Base-by-base conservation (phyloP, 2,888 invertebrate genomes). In the Agriopis leucophaearia region DNA sequence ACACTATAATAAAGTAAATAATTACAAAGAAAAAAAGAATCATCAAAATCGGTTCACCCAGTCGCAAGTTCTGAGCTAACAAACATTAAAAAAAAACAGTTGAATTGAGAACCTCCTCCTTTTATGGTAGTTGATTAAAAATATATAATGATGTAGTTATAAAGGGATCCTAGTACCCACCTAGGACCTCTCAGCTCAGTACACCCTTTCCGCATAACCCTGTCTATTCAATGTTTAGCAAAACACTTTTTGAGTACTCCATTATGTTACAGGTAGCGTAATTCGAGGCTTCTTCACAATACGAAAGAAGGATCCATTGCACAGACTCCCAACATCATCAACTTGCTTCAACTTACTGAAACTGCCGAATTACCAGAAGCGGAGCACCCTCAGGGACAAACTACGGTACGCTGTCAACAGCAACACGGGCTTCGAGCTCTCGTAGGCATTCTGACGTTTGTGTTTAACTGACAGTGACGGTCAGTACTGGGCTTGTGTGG, bases 271-370 rank as follows among this genome's bases (percentile, higher is more conserved):
- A 95, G 99, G 99, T 16, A 99, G 99, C 87, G 99, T 99, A 0
- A 97, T 99, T 72, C 96, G 99, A 68, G 99, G 99, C 16, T 99
- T 99, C 91, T 98, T 99, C 87, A 99, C 99, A 12, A 99, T 99
- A 81, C 95, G 99, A 58, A 98, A 98, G 86, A 98, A 98, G 84
- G 99, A 99, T 86, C 98, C 99, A 0, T 95, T 98, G 59, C 98
- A 99, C 85, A 96, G 99, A 44, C 95, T 99, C 51, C 99, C 99
- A n/a, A 99, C 99, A 0, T 99, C 99, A 0, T 99, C 99, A 0
- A 99, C 99, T 0, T 99, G 99, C 87, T 99, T 99, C 92, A 99
- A 99, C 94, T 95, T 99, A 48, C 95, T 99, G 54, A 99, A 99
- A 89, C 95, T 99, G 82, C 99, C 99, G 64, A 99, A 99, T 94